Conservation (phyloP, 2,797 vertebrate genomes). For the Centropyge bicolor region DNA sequence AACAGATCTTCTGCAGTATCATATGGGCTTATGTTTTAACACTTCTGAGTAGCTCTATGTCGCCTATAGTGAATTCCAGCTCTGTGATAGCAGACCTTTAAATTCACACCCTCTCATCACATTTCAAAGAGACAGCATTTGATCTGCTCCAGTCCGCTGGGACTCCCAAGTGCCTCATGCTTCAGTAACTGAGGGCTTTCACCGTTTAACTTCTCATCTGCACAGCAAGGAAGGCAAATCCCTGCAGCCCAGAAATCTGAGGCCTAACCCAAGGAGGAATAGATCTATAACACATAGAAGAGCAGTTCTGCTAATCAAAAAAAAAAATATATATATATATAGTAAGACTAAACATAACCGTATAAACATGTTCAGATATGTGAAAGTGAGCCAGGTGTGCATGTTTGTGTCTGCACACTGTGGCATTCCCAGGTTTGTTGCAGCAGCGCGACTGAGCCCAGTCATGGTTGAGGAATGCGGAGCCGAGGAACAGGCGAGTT, state of each 20-base stretch:
- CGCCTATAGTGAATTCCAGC: constrained; percentile 22
- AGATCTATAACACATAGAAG: constrained; percentile 5
- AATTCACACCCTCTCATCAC: constrained; percentile 56
- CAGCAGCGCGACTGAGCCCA: constrained; percentile 53
- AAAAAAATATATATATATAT: not conserved
- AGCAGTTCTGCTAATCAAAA: not conserved
- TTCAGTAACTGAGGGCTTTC: constrained; percentile 50
- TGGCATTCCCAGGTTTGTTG: constrained; percentile 60
- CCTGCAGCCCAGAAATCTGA: constrained; percentile 49
- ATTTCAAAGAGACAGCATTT: constrained; percentile 70
- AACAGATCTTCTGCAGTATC: constrained; percentile 5
- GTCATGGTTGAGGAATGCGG: constrained; percentile 81
- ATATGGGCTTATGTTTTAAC: constrained; percentile 5
- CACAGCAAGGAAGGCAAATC: constrained; percentile 46
- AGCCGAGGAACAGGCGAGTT: constrained; percentile 74
- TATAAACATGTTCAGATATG: constrained; percentile 14
- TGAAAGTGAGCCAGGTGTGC: constrained; percentile 55
- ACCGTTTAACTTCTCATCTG: constrained; percentile 68
- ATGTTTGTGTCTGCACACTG: constrained; percentile 1
- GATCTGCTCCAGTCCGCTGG: constrained; percentile 61
- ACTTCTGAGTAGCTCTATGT: not conserved
- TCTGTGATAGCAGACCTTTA: constrained; percentile 34
- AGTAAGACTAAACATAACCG: not conserved
- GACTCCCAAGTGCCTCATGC: constrained; percentile 49
- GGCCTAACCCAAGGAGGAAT: constrained; percentile 3